These are phyloP conservation scores for Sebastes minor DNA, from an alignment of 2,797 vertebrate genomes.

Conservation along the genomic window DNA sequence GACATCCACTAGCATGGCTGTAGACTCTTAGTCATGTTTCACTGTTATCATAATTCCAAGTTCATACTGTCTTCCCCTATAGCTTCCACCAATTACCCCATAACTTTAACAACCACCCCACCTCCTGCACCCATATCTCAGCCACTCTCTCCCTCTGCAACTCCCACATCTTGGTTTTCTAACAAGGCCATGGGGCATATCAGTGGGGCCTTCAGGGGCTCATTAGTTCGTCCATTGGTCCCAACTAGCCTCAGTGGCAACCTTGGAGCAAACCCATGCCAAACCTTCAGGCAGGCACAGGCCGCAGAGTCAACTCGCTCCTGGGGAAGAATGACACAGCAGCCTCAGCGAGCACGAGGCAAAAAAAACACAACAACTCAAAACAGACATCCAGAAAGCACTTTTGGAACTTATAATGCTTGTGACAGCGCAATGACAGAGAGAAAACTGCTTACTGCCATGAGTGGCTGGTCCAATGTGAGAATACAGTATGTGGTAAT, in stretches of 20 bases:
- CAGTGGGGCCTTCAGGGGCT: conserved; percentile 61
- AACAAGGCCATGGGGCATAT: conserved; percentile 57
- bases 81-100: conserved; percentile 1
- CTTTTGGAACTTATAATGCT: conserved; percentile 4
- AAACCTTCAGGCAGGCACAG: conserved; percentile 55
- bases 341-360: conserved; percentile 34
- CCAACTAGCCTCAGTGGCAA: conserved; percentile 46
- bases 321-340: conserved; percentile 43
- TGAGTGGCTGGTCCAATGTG: conserved; percentile 5
- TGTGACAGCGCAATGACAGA: conserved; percentile 39
- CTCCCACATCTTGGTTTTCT: conserved; percentile 41
- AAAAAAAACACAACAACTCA: background rate
- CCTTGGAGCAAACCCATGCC: conserved; percentile 49
- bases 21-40: background rate
- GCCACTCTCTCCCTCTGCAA: conserved; percentile 18
- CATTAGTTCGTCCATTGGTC: conserved; percentile 72
- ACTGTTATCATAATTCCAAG: conserved; percentile 18
- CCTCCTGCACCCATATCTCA: background rate
- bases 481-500: conserved; percentile 30
- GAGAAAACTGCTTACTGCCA: conserved; percentile 49
- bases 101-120: conserved; percentile 19
- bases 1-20: background rate
- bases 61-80: background rate
- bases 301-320: conserved; percentile 51
- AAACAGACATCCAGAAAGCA: conserved; percentile 34